Percentiles rank a stretch among this genome's conserved stretches.
Evolutionary conservation across 2,113 vertebrate genomes (phyloP).

Genomic region (Gila orcuttii): DNA sequence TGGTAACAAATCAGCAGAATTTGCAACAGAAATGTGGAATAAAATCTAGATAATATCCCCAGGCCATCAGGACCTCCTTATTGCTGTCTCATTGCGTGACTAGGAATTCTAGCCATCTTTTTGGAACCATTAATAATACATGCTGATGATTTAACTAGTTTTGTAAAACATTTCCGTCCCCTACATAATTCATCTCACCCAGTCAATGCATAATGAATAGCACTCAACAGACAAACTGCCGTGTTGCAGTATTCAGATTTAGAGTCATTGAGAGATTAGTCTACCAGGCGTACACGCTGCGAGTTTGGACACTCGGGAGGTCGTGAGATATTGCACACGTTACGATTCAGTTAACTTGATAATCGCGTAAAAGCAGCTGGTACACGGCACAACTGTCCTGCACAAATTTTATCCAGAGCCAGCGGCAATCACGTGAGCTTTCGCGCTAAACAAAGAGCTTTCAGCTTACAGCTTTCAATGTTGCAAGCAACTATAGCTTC

Average conservation of each 20-base stretch:
- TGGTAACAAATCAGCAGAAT: not conserved
- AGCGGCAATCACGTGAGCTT: too few species aligned
- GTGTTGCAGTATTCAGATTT: constrained; percentile 27
- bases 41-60: not conserved
- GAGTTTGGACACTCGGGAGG: too few species aligned
- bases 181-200: constrained; percentile 36
- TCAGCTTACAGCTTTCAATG: too few species aligned
- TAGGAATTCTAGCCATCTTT: constrained; percentile 40
- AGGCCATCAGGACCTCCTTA: not conserved
- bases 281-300: too few species aligned
- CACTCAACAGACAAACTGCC: not conserved
- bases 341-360: too few species aligned
- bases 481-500: too few species aligned
- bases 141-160: constrained; percentile 36
- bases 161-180: constrained; percentile 49
- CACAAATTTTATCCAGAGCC: too few species aligned
- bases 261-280: not conserved
- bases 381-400: too few species aligned
- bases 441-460: too few species aligned
- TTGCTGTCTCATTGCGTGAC: constrained; percentile 31
- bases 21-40: not conserved
- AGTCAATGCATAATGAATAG: constrained; percentile 49
- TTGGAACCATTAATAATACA: constrained; percentile 47
- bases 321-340: too few species aligned
- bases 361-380: too few species aligned